Conservation (phyloP, 2,797 vertebrate species). For the Scolopax bukidnonensis region DNA sequence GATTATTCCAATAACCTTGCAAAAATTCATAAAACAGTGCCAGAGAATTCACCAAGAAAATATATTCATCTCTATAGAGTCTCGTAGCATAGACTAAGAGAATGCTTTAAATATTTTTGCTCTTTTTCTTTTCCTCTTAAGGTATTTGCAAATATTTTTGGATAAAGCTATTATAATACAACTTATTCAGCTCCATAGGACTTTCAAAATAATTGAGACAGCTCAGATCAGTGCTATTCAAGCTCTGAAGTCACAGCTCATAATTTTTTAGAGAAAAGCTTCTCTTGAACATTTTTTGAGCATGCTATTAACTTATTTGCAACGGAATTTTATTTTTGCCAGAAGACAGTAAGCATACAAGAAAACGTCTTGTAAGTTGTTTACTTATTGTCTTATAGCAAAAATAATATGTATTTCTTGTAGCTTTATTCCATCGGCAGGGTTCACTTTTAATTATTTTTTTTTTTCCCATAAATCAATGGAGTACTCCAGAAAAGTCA, state of each 20-base stretch:
- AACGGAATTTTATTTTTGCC: not conserved
- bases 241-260: not conserved
- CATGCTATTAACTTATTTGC: not conserved
- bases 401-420: not conserved
- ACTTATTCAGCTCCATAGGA: not conserved
- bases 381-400: not conserved
- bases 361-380: not conserved
- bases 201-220: not conserved
- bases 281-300: not conserved
- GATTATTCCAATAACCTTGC: not conserved
- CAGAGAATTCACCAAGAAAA: not conserved
- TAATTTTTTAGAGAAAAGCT: not conserved
- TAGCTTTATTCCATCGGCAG: not conserved
- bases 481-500: not conserved
- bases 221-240: not conserved
- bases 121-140: not conserved
- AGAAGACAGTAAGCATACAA: not conserved
- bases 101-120: not conserved
- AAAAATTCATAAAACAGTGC: not conserved
- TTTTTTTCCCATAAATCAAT: not conserved
- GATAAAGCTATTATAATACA: not conserved
- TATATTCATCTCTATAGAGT: not conserved
- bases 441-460: not conserved
- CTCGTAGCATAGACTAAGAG: not conserved
- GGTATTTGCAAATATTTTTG: not conserved